phyloP scores from a whole-genome alignment of 2,797 vertebrate species.

The Bucorvus abyssinicus region DNA sequence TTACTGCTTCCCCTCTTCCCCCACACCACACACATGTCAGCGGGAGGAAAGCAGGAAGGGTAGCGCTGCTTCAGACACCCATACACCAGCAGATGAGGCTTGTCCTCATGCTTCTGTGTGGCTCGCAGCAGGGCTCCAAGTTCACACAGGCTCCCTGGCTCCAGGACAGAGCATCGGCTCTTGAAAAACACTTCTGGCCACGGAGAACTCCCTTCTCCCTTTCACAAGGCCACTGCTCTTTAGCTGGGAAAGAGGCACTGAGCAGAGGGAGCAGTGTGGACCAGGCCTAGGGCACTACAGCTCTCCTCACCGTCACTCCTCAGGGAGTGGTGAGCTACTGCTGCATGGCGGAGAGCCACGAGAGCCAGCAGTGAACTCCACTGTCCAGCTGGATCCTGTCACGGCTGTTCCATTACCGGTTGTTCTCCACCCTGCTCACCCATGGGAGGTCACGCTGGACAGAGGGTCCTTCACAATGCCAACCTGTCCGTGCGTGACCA shows the following conservation, averaged over 20 bases:
- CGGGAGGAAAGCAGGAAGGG: not conserved
- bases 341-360: not conserved
- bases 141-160: not conserved
- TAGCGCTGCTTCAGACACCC: not conserved
- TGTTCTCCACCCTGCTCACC: not conserved
- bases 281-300: not conserved
- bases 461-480: not conserved
- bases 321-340: not conserved
- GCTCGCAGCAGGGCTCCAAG: not conserved
- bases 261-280: not conserved
- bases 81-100: not conserved
- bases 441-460: not conserved
- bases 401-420: not conserved
- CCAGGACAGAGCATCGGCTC: not conserved
- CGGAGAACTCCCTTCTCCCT: not conserved
- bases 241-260: not conserved
- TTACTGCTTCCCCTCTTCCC: not conserved
- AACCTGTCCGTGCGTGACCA: not conserved
- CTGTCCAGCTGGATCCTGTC: not conserved
- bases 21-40: too few species aligned
- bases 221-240: not conserved
- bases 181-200: not conserved
- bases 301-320: not conserved
- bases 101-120: not conserved
- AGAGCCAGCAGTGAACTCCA: not conserved